Percentiles rank a stretch among this genome's conserved stretches.
These are phyloP conservation scores for Ophion costatus DNA, from an alignment of 2,888 invertebrate genomes.

Conservation along the genomic window DNA sequence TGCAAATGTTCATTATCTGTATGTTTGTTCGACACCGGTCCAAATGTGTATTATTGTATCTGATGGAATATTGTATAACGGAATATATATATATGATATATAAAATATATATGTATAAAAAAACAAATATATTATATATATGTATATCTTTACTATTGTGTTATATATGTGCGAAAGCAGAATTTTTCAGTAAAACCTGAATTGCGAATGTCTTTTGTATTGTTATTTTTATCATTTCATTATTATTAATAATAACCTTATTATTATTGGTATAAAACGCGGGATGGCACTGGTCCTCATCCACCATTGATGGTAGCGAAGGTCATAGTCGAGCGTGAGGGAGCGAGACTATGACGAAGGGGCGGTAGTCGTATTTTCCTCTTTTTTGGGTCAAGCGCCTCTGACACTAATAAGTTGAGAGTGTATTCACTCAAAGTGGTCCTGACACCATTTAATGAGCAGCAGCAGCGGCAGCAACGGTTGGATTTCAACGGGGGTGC, in stretches of 20 bases:
- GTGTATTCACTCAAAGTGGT: constrained; percentile 69
- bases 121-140: constrained; percentile 59
- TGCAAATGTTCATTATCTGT: constrained; percentile 80
- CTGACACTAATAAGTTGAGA: constrained; percentile 76
- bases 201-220: constrained; percentile 62
- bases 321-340: constrained; percentile 20
- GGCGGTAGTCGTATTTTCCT: constrained; percentile 10
- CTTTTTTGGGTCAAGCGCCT: constrained; percentile 76
- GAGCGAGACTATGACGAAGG: constrained; percentile 12
- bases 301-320: constrained; percentile 55
- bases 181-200: constrained; percentile 66
- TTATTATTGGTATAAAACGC: background rate
- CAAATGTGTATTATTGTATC: constrained; percentile 81
- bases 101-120: constrained; percentile 62
- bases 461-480: background rate
- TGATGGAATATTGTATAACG: constrained; percentile 79
- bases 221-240: constrained; percentile 30
- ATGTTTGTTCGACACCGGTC: constrained; percentile 81
- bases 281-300: constrained; percentile 18
- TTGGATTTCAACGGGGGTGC: background rate
- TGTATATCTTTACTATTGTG: constrained; percentile 65
- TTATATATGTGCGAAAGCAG: constrained; percentile 64
- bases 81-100: constrained; percentile 73
- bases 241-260: background rate
- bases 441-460: constrained; percentile 66